Evolutionary conservation across 2,797 vertebrate genomes (phyloP), one percentile per base, ranked within the genome.

Genomic region (Catostomus latipinnis): DNA sequence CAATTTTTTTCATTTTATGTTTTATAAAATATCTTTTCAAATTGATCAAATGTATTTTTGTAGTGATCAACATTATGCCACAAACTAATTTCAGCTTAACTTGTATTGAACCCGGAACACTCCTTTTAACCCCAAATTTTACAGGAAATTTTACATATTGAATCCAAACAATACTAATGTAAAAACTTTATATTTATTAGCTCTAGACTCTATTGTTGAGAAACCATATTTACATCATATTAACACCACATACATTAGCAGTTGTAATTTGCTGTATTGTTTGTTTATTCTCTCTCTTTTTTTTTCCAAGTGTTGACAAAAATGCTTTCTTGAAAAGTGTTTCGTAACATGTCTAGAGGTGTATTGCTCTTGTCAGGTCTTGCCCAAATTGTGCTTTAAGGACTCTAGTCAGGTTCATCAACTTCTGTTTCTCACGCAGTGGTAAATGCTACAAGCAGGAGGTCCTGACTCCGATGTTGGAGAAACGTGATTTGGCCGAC

Each of bases 401-500:
- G 16, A n/a, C 71, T 49, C 56, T 9, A 18, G 6, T 50, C 1
- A 7, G 11, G 8, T 10, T 16, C 45, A 16, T 58, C 60, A 52
- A 67, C 62, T 74, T 16, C 58, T 81, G 14, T 46, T 1, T 71
- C 56, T 4, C 50, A 85, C 46, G 6, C 89, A 99, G 98, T 78
- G 97, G 97, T 75, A 96, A 96, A 91, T 99, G 98, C 90, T 96
- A 99, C 90, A 97, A 97, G 72, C 95, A 98, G 91, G 94, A 96
- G 71, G 93, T 99, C 70, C 91, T 99, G 76, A 95, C 95, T 0
- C 98, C 97, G 0, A 95, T 97, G 96, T 93, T 98, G 91, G 97
- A 98, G 86, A 96, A 96, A 49, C 94, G 95, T 0, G 46, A 78
- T 3, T 97, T 96, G 0, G 93, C 94, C 0, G 97, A 98, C 85